Percentiles rank a stretch among this genome's conserved stretches.
Evolutionary conservation across 2,113 vertebrate species (phyloP).

Genomic region (Tupaia tana): DNA sequence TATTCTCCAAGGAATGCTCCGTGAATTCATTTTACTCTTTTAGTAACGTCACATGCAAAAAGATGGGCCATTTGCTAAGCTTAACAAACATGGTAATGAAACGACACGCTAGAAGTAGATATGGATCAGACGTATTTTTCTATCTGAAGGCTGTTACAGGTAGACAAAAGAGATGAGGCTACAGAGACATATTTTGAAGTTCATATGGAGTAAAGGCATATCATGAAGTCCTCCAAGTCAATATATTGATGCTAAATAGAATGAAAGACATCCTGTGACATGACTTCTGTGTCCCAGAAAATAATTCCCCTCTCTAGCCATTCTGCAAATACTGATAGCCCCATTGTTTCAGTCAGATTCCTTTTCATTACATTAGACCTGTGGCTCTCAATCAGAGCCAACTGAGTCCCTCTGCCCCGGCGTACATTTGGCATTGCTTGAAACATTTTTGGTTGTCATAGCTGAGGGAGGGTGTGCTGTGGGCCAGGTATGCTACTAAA

Average conservation of each 20-base stretch:
- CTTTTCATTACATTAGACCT: background rate
- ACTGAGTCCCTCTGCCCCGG: background rate
- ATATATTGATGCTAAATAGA: background rate
- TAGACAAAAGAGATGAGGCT: background rate
- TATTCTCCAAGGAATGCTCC: background rate
- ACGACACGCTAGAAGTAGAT: background rate
- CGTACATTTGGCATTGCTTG: background rate
- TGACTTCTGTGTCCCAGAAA: background rate
- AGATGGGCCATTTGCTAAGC: background rate
- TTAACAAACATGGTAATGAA: constrained; percentile 4
- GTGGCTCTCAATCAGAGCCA: background rate
- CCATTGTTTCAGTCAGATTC: background rate
- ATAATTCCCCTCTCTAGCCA: background rate
- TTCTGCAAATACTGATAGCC: background rate
- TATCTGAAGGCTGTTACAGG: background rate
- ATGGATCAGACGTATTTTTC: background rate
- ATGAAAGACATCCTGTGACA: background rate
- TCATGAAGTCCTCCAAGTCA: background rate
- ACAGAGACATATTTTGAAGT: background rate
- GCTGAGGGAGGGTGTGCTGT: background rate
- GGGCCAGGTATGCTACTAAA: background rate
- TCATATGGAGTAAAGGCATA: background rate
- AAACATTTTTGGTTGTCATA: background rate
- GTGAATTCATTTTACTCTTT: background rate
- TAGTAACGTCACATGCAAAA: constrained; percentile 18